Base-by-base conservation (phyloP, 2,888 invertebrate species). In the Epirrhoe alternata region DNA sequence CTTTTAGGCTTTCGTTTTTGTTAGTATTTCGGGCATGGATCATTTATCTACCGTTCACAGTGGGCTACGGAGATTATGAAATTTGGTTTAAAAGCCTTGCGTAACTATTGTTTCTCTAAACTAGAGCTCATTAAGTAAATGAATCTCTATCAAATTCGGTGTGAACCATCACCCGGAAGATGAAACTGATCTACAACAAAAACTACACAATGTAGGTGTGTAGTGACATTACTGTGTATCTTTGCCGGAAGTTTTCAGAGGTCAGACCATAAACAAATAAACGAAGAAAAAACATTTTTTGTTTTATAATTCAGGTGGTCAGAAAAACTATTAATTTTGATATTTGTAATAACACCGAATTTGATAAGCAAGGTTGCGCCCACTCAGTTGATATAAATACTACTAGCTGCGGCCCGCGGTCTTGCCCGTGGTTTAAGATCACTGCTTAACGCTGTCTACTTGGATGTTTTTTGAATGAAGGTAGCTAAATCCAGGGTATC, bases 251-350 rank as follows among this genome's bases (percentile, higher is more conserved):
- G 69, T 50, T 65, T 68, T 59, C 61, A 59, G 71, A 76, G 75
- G 77, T 72, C 74, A 71, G 61, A 56, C 71, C 68, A 69, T 62
- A 74, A 74, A 75, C 76, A 82, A 78, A 73, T 54, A 58, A 61
- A 69, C 45, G 76, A 81, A 82, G 83, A 86, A 68, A 50, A 10
- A 61, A 58, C 64, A 62, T 69, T 77, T 77, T 70, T 62, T 76
- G 70, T 67, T 35, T 59, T 64, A 77, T 79, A 72, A 79, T 79
- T 82, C 76, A 79, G 68, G 33, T 69, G 61, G 62, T 42, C 66
- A 71, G 42, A 66, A 61, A 71, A 68, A 55, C 61, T 56, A 58
- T 69, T 47, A 52, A 62, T 60, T 55, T 53, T 55, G 53, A 61
- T 54, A 62, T 66, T 60, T 57, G 67, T 60, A 62, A 61, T 60